phyloP scores from a whole-genome alignment of 2,797 vertebrate genomes.

The Chromis chromis region DNA sequence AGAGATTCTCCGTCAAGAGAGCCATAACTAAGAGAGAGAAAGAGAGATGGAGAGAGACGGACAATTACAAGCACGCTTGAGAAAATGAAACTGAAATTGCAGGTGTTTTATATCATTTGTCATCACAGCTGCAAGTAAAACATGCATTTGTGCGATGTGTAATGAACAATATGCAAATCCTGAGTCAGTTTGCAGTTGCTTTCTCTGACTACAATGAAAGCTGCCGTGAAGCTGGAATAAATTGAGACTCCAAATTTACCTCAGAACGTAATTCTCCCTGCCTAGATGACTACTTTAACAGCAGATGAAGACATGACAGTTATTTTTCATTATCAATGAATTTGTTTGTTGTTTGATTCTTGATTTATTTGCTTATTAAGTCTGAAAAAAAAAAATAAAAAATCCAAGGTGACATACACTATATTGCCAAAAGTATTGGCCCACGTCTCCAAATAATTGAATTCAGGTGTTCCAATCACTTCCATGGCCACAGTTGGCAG shows the following conservation, averaged over 20 bases:
- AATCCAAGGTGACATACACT: not conserved
- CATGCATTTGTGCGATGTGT: conserved; percentile 55
- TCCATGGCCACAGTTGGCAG: no score
- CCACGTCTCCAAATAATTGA: no score
- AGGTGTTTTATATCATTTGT: conserved; percentile 69
- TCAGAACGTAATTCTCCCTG: conserved; percentile 2
- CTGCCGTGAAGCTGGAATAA: conserved; percentile 57
- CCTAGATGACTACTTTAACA: not conserved
- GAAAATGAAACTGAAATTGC: conserved; percentile 54
- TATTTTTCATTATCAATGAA: not conserved
- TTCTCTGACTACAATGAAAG: conserved; percentile 53
- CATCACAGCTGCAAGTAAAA: conserved; percentile 57
- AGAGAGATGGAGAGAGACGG: conserved; percentile 33
- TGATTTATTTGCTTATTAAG: not conserved
- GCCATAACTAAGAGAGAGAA: conserved; percentile 17
- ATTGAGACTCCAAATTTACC: conserved; percentile 30
- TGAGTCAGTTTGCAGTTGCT: conserved; percentile 47
- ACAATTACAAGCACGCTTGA: conserved; percentile 51
- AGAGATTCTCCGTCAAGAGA: conserved; percentile 44
- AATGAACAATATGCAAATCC: conserved; percentile 68
- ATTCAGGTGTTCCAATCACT: no score
- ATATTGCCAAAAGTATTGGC: no score
- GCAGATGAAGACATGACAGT: not conserved
- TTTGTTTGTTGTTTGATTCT: not conserved
- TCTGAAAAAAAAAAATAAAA: no score